A percentile compares a stretch with the other conserved stretches of the same genome.
Evolutionary conservation across 2,797 vertebrate species (phyloP).

Genomic region (Ambastaia sidthimunki): DNA sequence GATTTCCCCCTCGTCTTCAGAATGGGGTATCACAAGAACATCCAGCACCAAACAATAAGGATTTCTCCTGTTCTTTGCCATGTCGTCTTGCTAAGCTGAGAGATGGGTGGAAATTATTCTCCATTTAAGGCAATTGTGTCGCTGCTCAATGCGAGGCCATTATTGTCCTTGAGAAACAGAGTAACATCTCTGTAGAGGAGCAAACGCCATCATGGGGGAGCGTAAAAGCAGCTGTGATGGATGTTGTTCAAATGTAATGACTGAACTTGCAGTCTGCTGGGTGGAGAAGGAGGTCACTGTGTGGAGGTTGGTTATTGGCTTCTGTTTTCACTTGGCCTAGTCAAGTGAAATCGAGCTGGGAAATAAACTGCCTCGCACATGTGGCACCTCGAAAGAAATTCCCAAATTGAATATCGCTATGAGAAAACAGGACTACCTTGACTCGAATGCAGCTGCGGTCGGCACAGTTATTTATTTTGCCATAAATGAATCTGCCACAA

Average conservation of each 20-base stretch:
- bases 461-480: neutral
- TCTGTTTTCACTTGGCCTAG: conserved; percentile 51
- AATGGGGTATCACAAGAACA: conserved; percentile 35
- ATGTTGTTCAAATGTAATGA: conserved; percentile 53
- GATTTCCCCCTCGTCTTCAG: conserved; percentile 32
- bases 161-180: conserved; percentile 47
- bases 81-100: conserved; percentile 30
- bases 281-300: conserved; percentile 40
- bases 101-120: conserved; percentile 50
- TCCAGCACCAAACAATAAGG: conserved; percentile 44
- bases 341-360: conserved; percentile 51
- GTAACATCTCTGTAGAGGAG: conserved; percentile 48
- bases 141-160: conserved; percentile 54
- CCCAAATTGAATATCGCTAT: conserved; percentile 49
- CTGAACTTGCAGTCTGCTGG: conserved; percentile 48
- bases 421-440: conserved; percentile 27
- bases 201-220: neutral
- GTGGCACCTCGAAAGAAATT: conserved; percentile 33
- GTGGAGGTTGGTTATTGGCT: conserved; percentile 49
- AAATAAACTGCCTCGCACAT: conserved; percentile 47
- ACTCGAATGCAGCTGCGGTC: conserved; percentile 23
- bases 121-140: conserved; percentile 53
- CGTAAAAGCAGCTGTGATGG: conserved; percentile 51
- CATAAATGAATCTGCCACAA: conserved; percentile 19
- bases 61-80: conserved; percentile 10